These are phyloP conservation scores for Lysandra coridon DNA, from an alignment of 2,888 invertebrate genomes.

Conservation along the genomic window DNA sequence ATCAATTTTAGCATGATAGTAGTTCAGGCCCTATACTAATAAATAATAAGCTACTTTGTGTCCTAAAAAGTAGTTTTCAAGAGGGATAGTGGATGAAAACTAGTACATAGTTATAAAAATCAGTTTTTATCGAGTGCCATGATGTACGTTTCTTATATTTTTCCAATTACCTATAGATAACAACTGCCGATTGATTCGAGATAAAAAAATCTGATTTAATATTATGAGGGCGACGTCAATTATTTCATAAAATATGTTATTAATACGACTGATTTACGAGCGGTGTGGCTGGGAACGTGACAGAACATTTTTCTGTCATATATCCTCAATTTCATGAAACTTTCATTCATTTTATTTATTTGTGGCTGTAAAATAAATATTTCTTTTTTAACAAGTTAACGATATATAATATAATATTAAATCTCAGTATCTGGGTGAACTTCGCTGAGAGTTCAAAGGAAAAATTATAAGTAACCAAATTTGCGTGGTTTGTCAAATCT, in stretches of 20 bases:
- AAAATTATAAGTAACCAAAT: too few relatives aligned
- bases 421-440: not conserved
- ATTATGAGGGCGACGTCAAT: not conserved
- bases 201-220: slow-evolving; percentile 6
- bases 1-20: too few relatives aligned
- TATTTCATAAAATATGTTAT: slow-evolving; percentile 10
- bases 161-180: slow-evolving; percentile 9
- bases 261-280: not conserved
- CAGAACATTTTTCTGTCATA: not conserved
- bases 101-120: not conserved
- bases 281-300: not conserved
- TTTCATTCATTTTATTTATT: slow-evolving; percentile 2
- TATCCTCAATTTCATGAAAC: not conserved
- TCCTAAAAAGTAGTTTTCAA: not conserved
- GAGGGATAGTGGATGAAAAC: not conserved
- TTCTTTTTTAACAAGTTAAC: not conserved
- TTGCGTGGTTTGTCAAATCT: too few relatives aligned
- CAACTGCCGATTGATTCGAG: not conserved
- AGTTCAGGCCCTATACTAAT: too few relatives aligned
- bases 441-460: too few relatives aligned
- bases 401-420: not conserved
- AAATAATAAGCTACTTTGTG: not conserved
- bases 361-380: not conserved
- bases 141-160: not conserved
- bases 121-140: not conserved